Evolutionary conservation across 2,113 vertebrate species (phyloP).

Genomic region (Phrynosoma blainvillii): DNA sequence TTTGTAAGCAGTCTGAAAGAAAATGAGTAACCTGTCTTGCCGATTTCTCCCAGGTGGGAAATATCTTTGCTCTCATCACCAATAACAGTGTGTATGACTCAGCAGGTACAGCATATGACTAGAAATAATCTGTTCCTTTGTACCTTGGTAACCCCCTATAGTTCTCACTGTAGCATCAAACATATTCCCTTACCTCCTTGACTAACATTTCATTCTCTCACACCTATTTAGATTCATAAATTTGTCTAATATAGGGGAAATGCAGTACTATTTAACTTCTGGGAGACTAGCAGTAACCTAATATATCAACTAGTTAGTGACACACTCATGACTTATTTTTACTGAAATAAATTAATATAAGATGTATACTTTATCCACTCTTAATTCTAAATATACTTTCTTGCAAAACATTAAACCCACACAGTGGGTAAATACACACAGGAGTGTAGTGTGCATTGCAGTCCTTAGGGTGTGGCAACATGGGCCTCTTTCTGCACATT

Average conservation of each 20-base stretch:
- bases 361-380: neutral
- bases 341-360: neutral
- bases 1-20: neutral
- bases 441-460: neutral
- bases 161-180: neutral
- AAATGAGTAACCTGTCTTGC: conserved; percentile 6
- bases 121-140: conserved; percentile 6
- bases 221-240: neutral
- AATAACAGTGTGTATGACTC: conserved; percentile 24
- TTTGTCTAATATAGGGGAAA: neutral
- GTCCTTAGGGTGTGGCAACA: neutral
- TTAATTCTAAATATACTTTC: neutral
- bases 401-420: neutral
- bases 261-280: neutral
- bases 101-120: neutral
- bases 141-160: neutral
- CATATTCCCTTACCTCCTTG: neutral
- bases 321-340: too few species aligned
- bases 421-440: too few species aligned
- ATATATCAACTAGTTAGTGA: neutral
- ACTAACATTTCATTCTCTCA: neutral
- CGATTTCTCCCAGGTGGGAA: conserved; percentile 46
- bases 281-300: neutral
- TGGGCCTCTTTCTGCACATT: neutral
- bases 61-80: neutral